Base-by-base conservation (phyloP, 2,113 vertebrate genomes). In the Pontoporia blainvillei region DNA sequence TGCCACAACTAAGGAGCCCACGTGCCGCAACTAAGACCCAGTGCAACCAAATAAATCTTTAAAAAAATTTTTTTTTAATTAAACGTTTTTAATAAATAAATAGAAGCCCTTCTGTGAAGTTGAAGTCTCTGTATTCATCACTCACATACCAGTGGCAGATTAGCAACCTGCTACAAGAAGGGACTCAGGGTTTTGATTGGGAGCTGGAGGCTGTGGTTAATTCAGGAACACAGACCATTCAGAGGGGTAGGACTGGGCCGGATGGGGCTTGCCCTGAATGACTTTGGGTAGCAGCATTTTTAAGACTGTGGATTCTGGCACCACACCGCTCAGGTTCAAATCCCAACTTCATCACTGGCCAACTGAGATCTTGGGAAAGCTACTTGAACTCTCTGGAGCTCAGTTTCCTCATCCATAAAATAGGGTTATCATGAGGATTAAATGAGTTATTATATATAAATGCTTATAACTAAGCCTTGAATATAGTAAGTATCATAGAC, bases 401-500 rank as follows among this genome's bases (percentile, higher is more conserved):
- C 46, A 10, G 9, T 31, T 21, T 31, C 34, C 81, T 34, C 54
- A 10, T 34, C 83, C 31, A 3, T 72, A 41, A 64, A 34, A 4
- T 6, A 15, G 31, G 20, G 14, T 41, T 52, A 4, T 8, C 14
- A 18, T 18, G 69, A 66, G 12, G 23, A 54, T 8, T 18, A 34
- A 15, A 1, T 44, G 39, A 61, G 67, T 21, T 59, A 59, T 3
- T 6, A 25, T 23, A 20, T 12, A 4, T 21, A 12, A 29, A 31
- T n/a, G 18, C 62, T 82, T 34, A 8, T 82, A 34, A n/a, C 62
- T 0, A 8, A 0, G 20, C 34, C 23, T 15, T 14, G 20, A 31
- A 11, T 9, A 29, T 9, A 20, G 27, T 17, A 41, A 46, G 46
- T 3, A 9, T 72, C 18, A 2, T 1, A 1, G 31, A 8, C 3